Percentiles rank a stretch among this genome's conserved stretches.
phyloP scores from a whole-genome alignment of 2,888 invertebrate genomes.

The Falcaria lacertinaria region DNA sequence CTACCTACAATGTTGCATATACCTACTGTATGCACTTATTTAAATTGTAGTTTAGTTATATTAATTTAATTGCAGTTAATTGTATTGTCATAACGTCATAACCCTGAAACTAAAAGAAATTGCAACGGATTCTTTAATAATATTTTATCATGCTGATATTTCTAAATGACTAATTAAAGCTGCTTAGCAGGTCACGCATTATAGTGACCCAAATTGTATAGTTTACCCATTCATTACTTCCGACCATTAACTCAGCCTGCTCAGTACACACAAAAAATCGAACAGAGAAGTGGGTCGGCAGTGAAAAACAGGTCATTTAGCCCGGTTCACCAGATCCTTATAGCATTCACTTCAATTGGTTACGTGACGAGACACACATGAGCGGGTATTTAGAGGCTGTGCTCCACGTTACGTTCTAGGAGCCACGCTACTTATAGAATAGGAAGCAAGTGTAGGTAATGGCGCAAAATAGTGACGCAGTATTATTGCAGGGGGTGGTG shows the following conservation, averaged over 20 bases:
- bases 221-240: neutral
- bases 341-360: neutral
- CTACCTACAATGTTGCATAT: too few species aligned
- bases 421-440: constrained; percentile 74
- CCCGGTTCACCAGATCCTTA: too few species aligned
- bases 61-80: too few species aligned
- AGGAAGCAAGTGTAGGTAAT: constrained; percentile 80
- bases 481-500: constrained; percentile 77
- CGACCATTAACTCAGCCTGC: neutral
- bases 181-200: neutral
- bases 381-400: constrained; percentile 8
- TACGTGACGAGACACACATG: neutral
- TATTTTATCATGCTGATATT: too few species aligned
- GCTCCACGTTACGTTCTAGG: constrained; percentile 51
- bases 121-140: too few species aligned
- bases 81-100: too few species aligned
- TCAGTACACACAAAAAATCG: neutral
- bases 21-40: too few species aligned
- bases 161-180: neutral
- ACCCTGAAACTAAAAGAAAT: too few species aligned
- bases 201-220: neutral
- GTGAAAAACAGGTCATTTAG: neutral
- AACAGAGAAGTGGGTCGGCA: neutral
- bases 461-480: constrained; percentile 82
- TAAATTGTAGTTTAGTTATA: too few species aligned